Percentiles rank a stretch among this genome's conserved stretches.
Conservation (phyloP, 2,888 invertebrate species). For the Orchestes rusci region DNA sequence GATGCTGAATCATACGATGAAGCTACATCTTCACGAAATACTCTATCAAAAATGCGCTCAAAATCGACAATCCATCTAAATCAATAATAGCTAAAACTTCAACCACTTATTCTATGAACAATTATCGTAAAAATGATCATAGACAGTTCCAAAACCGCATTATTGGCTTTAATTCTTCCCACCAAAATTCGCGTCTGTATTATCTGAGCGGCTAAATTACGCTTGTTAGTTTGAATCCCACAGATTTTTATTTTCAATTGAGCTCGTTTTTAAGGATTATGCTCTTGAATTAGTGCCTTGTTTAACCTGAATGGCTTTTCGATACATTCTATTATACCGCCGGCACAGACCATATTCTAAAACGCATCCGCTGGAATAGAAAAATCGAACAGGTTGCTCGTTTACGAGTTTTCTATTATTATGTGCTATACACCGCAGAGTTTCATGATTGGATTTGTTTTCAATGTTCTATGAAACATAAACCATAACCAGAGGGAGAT, state of each 20-base stretch:
- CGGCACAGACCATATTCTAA: slow-evolving; percentile 21
- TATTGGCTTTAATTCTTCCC: slow-evolving; percentile 23
- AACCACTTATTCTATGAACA: slow-evolving; percentile 1
- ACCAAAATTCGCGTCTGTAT: slow-evolving; percentile 24
- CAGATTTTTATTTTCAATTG: slow-evolving; percentile 44
- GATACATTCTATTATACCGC: slow-evolving; percentile 23
- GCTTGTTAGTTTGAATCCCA: slow-evolving; percentile 41
- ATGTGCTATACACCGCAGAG: slow-evolving; percentile 17
- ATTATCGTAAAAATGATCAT: slow-evolving; percentile 12
- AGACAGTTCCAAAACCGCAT: slow-evolving; percentile 16
- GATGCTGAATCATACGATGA: too few species aligned
- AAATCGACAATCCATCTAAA: too few species aligned
- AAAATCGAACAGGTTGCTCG: slow-evolving; percentile 25
- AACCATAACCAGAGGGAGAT: too few species aligned
- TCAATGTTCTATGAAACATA: too few species aligned
- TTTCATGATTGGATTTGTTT: too few species aligned
- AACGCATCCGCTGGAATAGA: slow-evolving; percentile 17
- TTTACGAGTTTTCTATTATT: slow-evolving; percentile 22
- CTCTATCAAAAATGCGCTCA: too few species aligned
- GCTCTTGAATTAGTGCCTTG: slow-evolving; percentile 23
- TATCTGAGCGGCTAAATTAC: slow-evolving; percentile 21
- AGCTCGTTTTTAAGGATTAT: slow-evolving; percentile 25
- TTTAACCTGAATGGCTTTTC: slow-evolving; percentile 24
- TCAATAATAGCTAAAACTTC: too few species aligned
- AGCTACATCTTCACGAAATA: too few species aligned